These are phyloP conservation scores for Drosophila busckii DNA, from an alignment of 1,140 invertebrate genomes.

Conservation along the genomic window DNA sequence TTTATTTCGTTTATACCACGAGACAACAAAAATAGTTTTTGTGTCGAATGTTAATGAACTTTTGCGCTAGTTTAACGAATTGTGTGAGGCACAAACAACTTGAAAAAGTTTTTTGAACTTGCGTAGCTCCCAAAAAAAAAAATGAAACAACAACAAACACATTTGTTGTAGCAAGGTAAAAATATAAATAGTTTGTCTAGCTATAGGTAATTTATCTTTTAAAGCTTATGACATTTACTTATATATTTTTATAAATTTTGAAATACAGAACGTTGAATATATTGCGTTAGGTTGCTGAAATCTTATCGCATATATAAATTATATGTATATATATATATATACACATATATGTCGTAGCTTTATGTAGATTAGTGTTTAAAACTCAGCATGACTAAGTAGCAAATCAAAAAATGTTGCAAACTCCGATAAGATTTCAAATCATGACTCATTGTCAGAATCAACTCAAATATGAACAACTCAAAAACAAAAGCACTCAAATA, in stretches of 20 bases:
- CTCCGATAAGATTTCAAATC: constrained; percentile 35
- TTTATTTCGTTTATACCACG: constrained; percentile 17
- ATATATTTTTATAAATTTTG: too few species aligned
- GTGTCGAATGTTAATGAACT: constrained; percentile 77
- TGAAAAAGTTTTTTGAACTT: constrained; percentile 71
- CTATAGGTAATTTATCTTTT: too few species aligned
- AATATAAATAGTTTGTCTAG: too few species aligned
- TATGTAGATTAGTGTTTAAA: constrained; percentile 20
- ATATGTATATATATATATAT: not conserved
- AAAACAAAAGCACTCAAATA: constrained; percentile 43
- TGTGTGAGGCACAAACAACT: constrained; percentile 37
- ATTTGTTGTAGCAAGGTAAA: too few species aligned
- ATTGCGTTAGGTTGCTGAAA: constrained; percentile 1
- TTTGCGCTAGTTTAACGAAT: constrained; percentile 68
- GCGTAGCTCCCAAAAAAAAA: constrained; percentile 6
- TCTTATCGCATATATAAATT: not conserved
- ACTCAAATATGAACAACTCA: constrained; percentile 23
- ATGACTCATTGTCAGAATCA: not conserved
- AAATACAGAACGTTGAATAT: too few species aligned
- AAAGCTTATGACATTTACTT: too few species aligned
- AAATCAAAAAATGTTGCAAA: constrained; percentile 12
- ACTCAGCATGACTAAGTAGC: constrained; percentile 22
- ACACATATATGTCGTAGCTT: not conserved
- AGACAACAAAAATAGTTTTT: constrained; percentile 65
- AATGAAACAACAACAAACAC: too few species aligned